phyloP scores from a whole-genome alignment of 2,113 vertebrate species.

The Plecturocebus donacophilus region DNA sequence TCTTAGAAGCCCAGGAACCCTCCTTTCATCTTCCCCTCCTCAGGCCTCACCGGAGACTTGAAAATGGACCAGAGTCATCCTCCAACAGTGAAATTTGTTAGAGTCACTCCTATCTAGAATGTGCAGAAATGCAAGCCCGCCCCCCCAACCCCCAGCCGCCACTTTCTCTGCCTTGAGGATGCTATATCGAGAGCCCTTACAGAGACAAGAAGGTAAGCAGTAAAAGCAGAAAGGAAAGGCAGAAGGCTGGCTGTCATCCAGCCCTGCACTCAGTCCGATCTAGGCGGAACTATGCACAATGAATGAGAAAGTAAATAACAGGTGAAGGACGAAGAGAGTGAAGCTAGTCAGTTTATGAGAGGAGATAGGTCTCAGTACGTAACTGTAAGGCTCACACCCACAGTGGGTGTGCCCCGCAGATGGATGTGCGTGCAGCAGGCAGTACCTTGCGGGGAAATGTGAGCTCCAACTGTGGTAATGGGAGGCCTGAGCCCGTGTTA shows the following conservation, averaged over 20 bases:
- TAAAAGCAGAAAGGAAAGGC: background rate
- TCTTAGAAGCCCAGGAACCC: background rate
- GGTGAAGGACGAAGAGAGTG: background rate
- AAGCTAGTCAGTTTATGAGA: background rate
- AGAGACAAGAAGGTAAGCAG: background rate
- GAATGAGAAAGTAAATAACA: background rate
- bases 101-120: background rate
- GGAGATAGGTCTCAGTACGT: accelerated
- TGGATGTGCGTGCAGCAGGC: background rate
- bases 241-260: background rate
- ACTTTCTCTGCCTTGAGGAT: background rate
- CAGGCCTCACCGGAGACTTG: background rate
- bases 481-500: background rate
- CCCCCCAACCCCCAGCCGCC: no score
- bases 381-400: no score
- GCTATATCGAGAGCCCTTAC: background rate
- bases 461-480: background rate
- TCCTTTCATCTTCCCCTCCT: background rate
- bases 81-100: background rate
- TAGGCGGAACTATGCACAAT: accelerated
- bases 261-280: background rate
- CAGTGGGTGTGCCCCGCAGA: background rate
- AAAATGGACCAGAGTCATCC: background rate
- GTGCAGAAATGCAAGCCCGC: background rate
- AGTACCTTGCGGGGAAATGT: accelerated